Evolutionary conservation across 2,888 invertebrate genomes (phyloP), one percentile per base, ranked within the genome.

Genomic region (Eupelmus urozonus): DNA sequence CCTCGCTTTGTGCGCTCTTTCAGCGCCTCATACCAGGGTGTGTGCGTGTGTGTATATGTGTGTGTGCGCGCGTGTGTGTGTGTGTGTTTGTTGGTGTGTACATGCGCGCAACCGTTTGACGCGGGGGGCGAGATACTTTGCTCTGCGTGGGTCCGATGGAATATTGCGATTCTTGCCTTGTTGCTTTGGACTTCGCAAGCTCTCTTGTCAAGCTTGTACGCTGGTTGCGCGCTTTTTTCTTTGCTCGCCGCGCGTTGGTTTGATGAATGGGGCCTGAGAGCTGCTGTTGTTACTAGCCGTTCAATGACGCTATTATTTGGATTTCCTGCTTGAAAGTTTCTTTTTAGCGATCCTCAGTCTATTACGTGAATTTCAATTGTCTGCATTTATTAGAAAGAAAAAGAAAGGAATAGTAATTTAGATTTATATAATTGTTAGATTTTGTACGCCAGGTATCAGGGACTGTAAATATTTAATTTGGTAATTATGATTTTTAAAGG

Each of bases 131-230:
- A 29, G 51, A 29, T n/a, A n/a, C 34, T 67, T 67, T 34, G 53
- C 23, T 45, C 45, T 13, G 13, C 45, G 13, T n/a, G n/a, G n/a
- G n/a, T n/a, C n/a, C 45, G 45, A 49, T 51, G 20, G 67, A 55
- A 67, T 67, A 67, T 67, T 67, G 67, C 67, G 67, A 42, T 55
- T 67, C 55, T 55, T 42, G 40, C 2, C 34, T n/a, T 59, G 29
- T 7, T 27, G 25, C 13, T 34, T 45, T 60, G 60, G 60, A 40
- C 40, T 60, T 60, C 60, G 60, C 40, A 40, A 34, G 20, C 23
- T 20, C 20, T n/a, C 29, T 59, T 27, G 60, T 60, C 60, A 60
- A 60, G 60, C 13, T 60, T 60, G 7, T 40, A 40, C 20, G 20
- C 45, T 45, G 16, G 4, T 45, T 45, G 4, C 45, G 9, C 13